Evolutionary conservation across 1,140 invertebrate genomes (phyloP).

Genomic region (Acromyrmex echinatior): DNA sequence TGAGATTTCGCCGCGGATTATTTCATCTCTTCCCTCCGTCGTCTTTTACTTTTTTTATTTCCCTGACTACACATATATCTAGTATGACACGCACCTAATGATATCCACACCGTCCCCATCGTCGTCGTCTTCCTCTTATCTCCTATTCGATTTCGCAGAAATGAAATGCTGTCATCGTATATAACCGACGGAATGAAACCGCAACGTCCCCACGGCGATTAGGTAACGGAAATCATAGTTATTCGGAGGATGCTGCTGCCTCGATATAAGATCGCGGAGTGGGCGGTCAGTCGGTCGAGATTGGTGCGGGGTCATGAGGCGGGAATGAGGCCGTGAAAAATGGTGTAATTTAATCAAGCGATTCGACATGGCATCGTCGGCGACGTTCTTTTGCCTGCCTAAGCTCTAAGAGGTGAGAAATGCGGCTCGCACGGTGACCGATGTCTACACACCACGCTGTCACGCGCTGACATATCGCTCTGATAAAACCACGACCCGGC

Average conservation of each 20-base stretch:
- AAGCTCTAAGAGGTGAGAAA: constrained; percentile 80
- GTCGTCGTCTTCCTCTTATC: constrained; percentile 14
- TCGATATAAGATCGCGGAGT: constrained; percentile 12
- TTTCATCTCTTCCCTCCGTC: background rate
- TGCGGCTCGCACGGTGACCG: constrained; percentile 78
- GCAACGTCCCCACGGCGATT: constrained; percentile 47
- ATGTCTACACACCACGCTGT: constrained; percentile 81
- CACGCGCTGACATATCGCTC: constrained; percentile 81
- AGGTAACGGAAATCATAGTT: constrained; percentile 36
- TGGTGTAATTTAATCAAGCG: constrained; percentile 80
- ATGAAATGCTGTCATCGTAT: constrained; percentile 36
- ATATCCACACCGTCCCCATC: background rate
- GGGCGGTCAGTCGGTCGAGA: background rate
- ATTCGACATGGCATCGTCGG: constrained; percentile 76
- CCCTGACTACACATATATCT: background rate
- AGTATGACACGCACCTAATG: constrained; percentile 40
- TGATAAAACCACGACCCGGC: constrained; percentile 78
- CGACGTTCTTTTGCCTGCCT: constrained; percentile 70
- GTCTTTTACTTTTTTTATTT: constrained; percentile 17
- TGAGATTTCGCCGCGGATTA: background rate
- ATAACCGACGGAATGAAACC: constrained; percentile 48
- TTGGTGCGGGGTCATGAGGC: constrained; percentile 18
- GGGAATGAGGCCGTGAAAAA: constrained; percentile 78
- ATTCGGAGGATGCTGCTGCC: constrained; percentile 31
- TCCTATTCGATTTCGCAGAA: constrained; percentile 52